Base-by-base conservation (phyloP, 2,888 invertebrate species). In the Lymantria dispar region DNA sequence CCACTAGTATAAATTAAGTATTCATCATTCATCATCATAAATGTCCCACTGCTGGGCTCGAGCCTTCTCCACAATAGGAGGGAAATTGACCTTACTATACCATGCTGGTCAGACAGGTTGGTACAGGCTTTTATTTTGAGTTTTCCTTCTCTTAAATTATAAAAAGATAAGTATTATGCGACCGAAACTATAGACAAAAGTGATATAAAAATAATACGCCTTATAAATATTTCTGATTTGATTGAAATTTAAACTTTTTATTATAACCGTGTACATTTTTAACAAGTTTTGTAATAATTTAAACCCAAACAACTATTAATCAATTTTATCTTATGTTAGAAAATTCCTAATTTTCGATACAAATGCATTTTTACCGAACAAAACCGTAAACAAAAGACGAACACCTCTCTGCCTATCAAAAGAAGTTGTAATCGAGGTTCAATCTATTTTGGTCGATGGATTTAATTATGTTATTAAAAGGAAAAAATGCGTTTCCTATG, bases 381-480 rank as follows among this genome's bases (percentile, higher is more conserved):
- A 8, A 5, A 33, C 33, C 13, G 13, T 42, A 40, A 48, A 50
- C 52, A 48, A 60, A 64, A 72, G 68, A 69, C 60, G 73, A 72
- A 65, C 68, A 71, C 70, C 60, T 47, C n/a, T 54, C 33, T 45
- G 15, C 5, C 37, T 15, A 15, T 12, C 41, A 14, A 48, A 46
- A 10, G 5, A 41, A 47, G 37, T 54, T 43, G 41, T 54, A 59
- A 74, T 72, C 65, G 50, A 22, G 43, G 70, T 15, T 61, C 65
- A 59, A 70, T 64, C 55, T 67, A 66, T 62, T 56, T 38, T 68
- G 73, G 68, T 58, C 43, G 45, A 50, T 47, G 62, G 57, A 69
- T 71, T 81, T 84, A 80, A 85, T 85, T 82, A 85, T 79, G 81
- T 81, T 81, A 83, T 84, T 82, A 74, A 78, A 74, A 79, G 64